Evolutionary conservation across 2,113 vertebrate species (phyloP), one percentile per base, ranked within the genome.

Genomic region (Maccullochella peelii): DNA sequence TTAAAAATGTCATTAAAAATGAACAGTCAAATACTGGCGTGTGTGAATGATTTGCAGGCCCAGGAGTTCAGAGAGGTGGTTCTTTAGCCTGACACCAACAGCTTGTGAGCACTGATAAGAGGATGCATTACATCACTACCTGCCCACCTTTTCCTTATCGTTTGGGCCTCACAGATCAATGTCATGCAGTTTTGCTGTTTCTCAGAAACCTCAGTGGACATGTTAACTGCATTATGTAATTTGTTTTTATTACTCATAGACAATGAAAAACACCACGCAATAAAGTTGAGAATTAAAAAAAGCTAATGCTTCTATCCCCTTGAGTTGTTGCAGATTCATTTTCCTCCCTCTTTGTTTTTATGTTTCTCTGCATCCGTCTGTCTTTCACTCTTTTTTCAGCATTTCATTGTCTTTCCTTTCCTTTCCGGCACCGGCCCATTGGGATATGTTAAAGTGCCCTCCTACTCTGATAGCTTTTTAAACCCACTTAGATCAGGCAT

Each of bases 71-170:
- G 30, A 58, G 80, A 73, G 71, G 68, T 38, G 52, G 33, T 40
- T 52, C 59, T 77, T 77, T 58, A 72, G 62, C 16, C 33, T 36
- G 83, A 83, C 80, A 66, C 42, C 58, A 69, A 11, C 81, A 78
- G 79, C 79, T 79, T 83, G 86, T 58, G 44, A 49, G 83, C 54
- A 1, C 65, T 25, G 86, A 78, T 90, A 79, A 82, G 65, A 72
- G 27, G 44, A 69, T 5, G 47, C 30, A 82, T 74, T 89, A 80
- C 86, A 90, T 88, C 90, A 85, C 59, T 44, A 63, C 73, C 71
- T 75, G 66, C 69, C 75, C 73, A 79, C 72, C 63, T 30, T 79
- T 61, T 47, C 70, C 86, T 84, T 42, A 83, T 80, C 76, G 68
- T 47, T 40, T 3, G 2, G 42, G 55, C 55, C 79, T 78, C 73